These are phyloP conservation scores for Acheta domesticus DNA, from an alignment of 2,888 invertebrate genomes.

Conservation along the genomic window DNA sequence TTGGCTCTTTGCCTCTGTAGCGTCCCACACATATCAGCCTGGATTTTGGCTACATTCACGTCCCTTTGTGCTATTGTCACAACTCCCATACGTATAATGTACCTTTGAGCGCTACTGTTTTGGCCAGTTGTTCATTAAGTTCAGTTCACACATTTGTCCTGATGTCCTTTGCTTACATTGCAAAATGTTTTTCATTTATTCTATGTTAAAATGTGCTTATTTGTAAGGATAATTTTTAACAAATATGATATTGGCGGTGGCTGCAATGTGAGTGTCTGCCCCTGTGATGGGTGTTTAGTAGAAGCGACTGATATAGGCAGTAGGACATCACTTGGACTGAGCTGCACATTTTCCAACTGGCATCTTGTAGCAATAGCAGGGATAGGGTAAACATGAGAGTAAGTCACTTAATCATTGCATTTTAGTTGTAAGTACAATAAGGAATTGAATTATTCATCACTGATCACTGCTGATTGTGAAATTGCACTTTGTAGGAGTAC, in stretches of 20 bases:
- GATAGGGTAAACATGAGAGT: not conserved
- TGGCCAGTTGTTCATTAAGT: not conserved
- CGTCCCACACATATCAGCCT: not conserved
- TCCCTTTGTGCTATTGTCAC: conserved; percentile 7
- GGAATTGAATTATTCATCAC: not conserved
- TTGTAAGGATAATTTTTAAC: not conserved
- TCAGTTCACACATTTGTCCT: not conserved
- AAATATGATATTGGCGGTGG: no score
- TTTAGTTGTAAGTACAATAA: not conserved
- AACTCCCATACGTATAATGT: not conserved
- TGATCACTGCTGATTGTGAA: not conserved
- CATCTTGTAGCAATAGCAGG: not conserved
- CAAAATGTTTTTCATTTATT: not conserved
- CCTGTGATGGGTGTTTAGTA: no score
- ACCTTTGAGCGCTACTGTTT: not conserved
- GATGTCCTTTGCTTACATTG: not conserved
- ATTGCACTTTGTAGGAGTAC: conserved; percentile 4
- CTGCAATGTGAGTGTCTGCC: no score
- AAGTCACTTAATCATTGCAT: not conserved
- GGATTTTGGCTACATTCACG: conserved; percentile 1
- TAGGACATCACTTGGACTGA: not conserved
- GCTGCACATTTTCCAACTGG: conserved; percentile 18
- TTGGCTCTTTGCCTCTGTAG: conserved; percentile 18
- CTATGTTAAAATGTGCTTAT: not conserved
- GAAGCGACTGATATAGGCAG: no score